Evolutionary conservation across 2,113 vertebrate genomes (phyloP), one percentile per base, ranked within the genome.

Genomic region (Lontra canadensis): DNA sequence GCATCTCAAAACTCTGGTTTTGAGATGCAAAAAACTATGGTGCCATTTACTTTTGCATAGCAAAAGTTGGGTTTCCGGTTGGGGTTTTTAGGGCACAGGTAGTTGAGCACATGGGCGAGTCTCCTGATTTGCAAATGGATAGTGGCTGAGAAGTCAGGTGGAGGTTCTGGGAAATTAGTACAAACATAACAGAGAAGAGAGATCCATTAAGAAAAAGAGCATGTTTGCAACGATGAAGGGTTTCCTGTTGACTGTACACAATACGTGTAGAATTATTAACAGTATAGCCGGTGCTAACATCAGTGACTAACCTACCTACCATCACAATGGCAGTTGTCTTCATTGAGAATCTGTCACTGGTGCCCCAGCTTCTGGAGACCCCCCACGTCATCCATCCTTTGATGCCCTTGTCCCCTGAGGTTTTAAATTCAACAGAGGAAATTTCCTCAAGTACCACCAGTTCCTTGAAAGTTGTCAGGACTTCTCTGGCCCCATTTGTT

Each of bases 81-180:
- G 44, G 2, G 3, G 1, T 67, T 55, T 29, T 80, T 31, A 79
- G 6, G 15, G 23, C 44, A 80, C 23, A 80, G 44, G 59, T 18
- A 31, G 1, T 6, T 14, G 25, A 67, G 0, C 44, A 52, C 42
- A 7, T 2, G 1, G 20, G 25, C 34, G 52, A n/a, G 17, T 31
- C 3, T 67, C 25, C 31, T 31, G 5, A 31, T 34, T 13, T 55
- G 0, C 29, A 23, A 21, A 0, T 52, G 25, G 11, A 7, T 29
- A 52, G 23, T 23, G 15, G 42, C 6, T 52, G 74, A 26, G 23
- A 63, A 78, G 63, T 61, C 21, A n/a, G 25, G 42, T 9, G 9
- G 34, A 25, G 44, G 21, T 63, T 31, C 5, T n/a, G 36, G 42
- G 34, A 79, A 39, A 49, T 44, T 36, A 4, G n/a, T 26, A 44